These are phyloP conservation scores for Sternotherus odoratus DNA, from an alignment of 2,797 vertebrate genomes.

Conservation along the genomic window DNA sequence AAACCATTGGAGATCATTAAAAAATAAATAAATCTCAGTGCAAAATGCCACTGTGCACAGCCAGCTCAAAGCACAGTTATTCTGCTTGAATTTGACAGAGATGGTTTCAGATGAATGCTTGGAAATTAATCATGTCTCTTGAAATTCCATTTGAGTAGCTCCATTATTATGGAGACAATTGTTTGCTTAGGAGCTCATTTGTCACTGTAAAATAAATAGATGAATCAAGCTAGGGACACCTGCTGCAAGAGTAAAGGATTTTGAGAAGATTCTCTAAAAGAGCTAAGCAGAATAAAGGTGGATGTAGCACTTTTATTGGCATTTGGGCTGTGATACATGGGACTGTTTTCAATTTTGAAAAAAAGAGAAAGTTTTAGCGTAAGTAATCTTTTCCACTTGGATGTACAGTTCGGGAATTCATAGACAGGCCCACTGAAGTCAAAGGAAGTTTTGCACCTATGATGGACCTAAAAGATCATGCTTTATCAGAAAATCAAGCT, in stretches of 20 bases:
- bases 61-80: neutral
- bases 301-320: rapidly evolving
- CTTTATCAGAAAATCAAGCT: neutral
- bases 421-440: neutral
- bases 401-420: neutral
- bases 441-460: neutral
- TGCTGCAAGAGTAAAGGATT: neutral
- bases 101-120: neutral
- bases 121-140: rapidly evolving
- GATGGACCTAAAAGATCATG: neutral
- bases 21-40: neutral
- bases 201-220: rapidly evolving
- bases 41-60: neutral
- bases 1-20: neutral
- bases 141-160: neutral
- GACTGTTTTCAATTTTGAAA: neutral
- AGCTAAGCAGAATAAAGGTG: neutral
- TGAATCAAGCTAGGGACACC: neutral
- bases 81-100: neutral
- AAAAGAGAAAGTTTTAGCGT: neutral
- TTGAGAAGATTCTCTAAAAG: neutral
- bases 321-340: neutral
- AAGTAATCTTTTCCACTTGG: neutral
- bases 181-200: neutral
- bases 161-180: neutral